These are phyloP conservation scores for Hofmannophila pseudospretella DNA, from an alignment of 2,888 invertebrate species.

Conservation along the genomic window DNA sequence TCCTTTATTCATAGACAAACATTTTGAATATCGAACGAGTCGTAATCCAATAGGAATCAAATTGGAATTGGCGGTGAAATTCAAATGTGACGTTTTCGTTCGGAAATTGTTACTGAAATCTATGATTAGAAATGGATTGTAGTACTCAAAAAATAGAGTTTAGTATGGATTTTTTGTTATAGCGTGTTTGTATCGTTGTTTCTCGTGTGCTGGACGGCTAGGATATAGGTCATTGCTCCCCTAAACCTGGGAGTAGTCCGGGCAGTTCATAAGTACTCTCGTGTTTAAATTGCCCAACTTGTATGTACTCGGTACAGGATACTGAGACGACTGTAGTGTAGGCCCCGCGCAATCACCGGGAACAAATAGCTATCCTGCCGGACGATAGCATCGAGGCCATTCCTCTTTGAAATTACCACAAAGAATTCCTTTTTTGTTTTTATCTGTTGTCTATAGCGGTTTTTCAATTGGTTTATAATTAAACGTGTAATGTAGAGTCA, in stretches of 20 bases:
- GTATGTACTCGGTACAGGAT: slow-evolving; percentile 72
- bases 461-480: neutral
- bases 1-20: slow-evolving; percentile 23
- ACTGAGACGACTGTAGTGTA: slow-evolving; percentile 36
- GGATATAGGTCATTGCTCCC: slow-evolving; percentile 78
- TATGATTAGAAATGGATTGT: slow-evolving; percentile 68
- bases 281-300: slow-evolving; percentile 74
- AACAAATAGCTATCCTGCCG: slow-evolving; percentile 5
- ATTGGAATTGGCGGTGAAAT: slow-evolving; percentile 49
- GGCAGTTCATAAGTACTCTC: slow-evolving; percentile 71
- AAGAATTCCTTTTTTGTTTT: neutral
- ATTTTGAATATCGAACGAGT: slow-evolving; percentile 35
- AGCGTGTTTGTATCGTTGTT: slow-evolving; percentile 54
- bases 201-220: slow-evolving; percentile 47
- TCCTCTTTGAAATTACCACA: neutral
- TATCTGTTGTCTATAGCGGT: neutral
- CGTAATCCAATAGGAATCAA: slow-evolving; percentile 51
- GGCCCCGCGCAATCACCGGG: neutral
- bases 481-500: too few relatives aligned
- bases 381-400: slow-evolving; percentile 5
- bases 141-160: slow-evolving; percentile 67
- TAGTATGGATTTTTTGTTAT: slow-evolving; percentile 46
- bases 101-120: slow-evolving; percentile 39
- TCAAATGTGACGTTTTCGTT: slow-evolving; percentile 50
- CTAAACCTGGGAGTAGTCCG: slow-evolving; percentile 73